Percentiles rank a stretch among this genome's conserved stretches.
Conservation (phyloP, 2,113 vertebrate genomes). For the Rousettus leschenaultii region DNA sequence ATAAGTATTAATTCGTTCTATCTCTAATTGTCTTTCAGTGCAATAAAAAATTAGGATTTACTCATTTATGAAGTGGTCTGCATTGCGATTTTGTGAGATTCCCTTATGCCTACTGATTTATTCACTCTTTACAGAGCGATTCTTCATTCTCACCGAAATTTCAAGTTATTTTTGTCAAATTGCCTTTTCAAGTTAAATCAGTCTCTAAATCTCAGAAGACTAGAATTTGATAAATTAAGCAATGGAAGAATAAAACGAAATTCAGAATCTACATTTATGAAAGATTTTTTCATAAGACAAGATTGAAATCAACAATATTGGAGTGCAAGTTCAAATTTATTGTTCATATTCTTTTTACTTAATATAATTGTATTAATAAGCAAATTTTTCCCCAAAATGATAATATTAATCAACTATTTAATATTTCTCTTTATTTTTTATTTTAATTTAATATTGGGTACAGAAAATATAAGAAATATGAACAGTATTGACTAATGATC, state of each 20-base stretch:
- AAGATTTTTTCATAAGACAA: neutral
- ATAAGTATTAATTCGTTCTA: neutral
- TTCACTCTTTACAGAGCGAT: neutral
- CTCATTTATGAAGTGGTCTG: neutral
- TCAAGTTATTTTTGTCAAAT: slow-evolving; percentile 48
- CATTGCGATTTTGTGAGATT: neutral
- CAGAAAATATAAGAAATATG: neutral
- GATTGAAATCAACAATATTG: neutral
- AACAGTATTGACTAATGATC: neutral
- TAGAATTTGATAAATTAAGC: slow-evolving; percentile 42
- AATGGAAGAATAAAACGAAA: slow-evolving; percentile 44
- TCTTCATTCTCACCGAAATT: slow-evolving; percentile 34
- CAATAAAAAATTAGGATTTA: slow-evolving; percentile 25
- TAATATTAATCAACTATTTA: neutral
- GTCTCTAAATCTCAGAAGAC: slow-evolving; percentile 24
- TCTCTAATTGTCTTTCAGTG: neutral
- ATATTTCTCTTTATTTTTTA: neutral
- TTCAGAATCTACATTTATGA: neutral
- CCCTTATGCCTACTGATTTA: neutral
- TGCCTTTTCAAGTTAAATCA: slow-evolving; percentile 29
- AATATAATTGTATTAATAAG: neutral
- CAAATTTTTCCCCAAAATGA: neutral
- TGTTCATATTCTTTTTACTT: slow-evolving; percentile 19
- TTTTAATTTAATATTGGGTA: neutral
- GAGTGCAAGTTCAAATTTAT: slow-evolving; percentile 30